phyloP scores from a whole-genome alignment of 2,113 vertebrate genomes.

The Myotis davidii region DNA sequence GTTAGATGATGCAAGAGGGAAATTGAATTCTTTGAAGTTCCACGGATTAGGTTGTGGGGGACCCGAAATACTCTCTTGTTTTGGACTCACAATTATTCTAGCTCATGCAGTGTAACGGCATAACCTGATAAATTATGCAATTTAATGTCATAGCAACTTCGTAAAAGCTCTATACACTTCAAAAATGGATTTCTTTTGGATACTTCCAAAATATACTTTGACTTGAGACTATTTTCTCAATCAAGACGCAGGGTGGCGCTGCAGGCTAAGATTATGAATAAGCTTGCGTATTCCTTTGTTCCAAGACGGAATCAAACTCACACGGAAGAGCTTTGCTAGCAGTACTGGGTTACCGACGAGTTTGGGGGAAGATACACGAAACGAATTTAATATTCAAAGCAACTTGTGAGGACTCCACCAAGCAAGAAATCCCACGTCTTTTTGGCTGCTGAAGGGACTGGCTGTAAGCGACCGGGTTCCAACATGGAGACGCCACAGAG shows the following conservation, averaged over 20 bases:
- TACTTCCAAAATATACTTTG: not conserved
- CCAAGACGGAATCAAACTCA: not conserved
- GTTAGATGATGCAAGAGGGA: conserved; percentile 12
- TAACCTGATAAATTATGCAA: not conserved
- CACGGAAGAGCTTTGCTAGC: not conserved
- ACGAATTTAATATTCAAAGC: not conserved
- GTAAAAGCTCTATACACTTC: not conserved
- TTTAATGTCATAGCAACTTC: not conserved
- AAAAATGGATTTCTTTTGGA: not conserved
- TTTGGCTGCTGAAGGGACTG: not conserved
- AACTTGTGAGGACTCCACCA: not conserved
- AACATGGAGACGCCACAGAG: conserved; percentile 74
- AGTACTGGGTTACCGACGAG: not conserved
- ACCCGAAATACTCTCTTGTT: not conserved
- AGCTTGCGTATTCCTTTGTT: conserved; percentile 35
- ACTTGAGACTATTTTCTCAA: conserved; percentile 42
- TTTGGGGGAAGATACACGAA: not conserved
- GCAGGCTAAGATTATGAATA: conserved; percentile 69
- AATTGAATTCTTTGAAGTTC: not conserved
- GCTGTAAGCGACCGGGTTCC: not conserved
- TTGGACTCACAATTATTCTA: conserved; percentile 1
- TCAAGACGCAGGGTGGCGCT: conserved; percentile 76
- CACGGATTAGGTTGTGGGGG: not conserved
- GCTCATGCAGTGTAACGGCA: not conserved
- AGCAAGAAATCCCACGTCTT: conserved; percentile 1